Base-by-base conservation (phyloP, 2,113 vertebrate species). In the Corythornis madagascariensis region DNA sequence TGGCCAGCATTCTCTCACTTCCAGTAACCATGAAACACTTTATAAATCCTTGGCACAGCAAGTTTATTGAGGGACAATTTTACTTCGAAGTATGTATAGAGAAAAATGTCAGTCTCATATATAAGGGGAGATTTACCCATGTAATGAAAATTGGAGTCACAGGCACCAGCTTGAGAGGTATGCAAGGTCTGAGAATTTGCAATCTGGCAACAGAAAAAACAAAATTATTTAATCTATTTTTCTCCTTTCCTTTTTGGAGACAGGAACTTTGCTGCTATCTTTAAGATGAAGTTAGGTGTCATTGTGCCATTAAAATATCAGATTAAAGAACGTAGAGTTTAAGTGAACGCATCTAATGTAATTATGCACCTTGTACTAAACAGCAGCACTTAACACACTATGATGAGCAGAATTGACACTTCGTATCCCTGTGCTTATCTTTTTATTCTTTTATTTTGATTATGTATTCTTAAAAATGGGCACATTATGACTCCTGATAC, bases 91-190 rank as follows among this genome's bases (percentile, higher is more conserved):
- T 6, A 21, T 1, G 4, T 28, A 9, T 2, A n/a, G 13, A 73
- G 56, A 87, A 66, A 64, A 88, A 73, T 82, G 11, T 8, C 26
- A 77, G 5, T 3, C 11, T 26, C 35, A 13, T 2, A 2, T 20
- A 35, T 15, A 52, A 42, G 20, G 47, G 43, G 38, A 63, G 42
- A 55, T 16, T 8, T 35, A 17, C 22, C 1, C 0, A 16, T 7
- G 53, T 33, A 86, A 19, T 28, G 26, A 17, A 79, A 73, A 6
- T 1, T 76, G 42, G 12, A 73, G 47, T 48, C 33, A 42, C 18
- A 0, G 2, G 52, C 29, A 45, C 15, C 17, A 63, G 15, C 11
- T 1, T 2, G 35, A 78, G 16, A 38, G 16, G 16, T 17, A 69
- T 1, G 2, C 24, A 16, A 3, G 14, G 4, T 25, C 48, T 65